phyloP scores from a whole-genome alignment of 2,113 vertebrate species.

The Elanus axillaris region DNA sequence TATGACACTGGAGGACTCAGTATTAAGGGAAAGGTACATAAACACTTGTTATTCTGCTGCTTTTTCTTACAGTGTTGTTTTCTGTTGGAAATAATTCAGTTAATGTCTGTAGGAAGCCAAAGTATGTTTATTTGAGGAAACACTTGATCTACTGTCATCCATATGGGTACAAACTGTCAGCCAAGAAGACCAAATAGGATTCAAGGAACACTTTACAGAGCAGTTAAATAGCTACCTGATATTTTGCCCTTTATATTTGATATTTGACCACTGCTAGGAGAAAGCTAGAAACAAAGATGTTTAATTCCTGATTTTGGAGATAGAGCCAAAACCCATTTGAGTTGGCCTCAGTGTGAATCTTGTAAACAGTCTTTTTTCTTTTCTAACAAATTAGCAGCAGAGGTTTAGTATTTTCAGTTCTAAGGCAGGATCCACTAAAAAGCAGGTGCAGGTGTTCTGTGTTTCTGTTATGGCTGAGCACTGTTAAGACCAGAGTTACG shows the following conservation, averaged over 20 bases:
- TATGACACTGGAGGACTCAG: constrained; percentile 98
- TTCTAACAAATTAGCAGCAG: neutral
- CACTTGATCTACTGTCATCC: neutral
- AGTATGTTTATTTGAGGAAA: neutral
- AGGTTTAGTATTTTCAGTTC: neutral
- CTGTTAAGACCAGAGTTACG: neutral
- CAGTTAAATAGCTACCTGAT: neutral
- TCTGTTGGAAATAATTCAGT: neutral
- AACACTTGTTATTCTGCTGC: neutral
- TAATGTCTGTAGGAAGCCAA: neutral
- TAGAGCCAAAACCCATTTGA: neutral
- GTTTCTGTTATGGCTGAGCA: neutral
- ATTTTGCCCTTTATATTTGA: neutral
- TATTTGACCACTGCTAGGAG: neutral
- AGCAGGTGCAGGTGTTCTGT: neutral
- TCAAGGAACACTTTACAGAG: neutral
- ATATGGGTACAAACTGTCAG: neutral
- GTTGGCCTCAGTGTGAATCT: neutral
- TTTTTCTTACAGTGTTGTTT: neutral
- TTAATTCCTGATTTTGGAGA: neutral
- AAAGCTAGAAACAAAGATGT: neutral
- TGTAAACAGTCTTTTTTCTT: neutral
- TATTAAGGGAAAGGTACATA: constrained; percentile 94
- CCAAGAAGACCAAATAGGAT: neutral
- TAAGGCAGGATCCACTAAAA: neutral